Evolutionary conservation across 2,888 invertebrate species (phyloP).

Genomic region (Belgica antarctica): DNA sequence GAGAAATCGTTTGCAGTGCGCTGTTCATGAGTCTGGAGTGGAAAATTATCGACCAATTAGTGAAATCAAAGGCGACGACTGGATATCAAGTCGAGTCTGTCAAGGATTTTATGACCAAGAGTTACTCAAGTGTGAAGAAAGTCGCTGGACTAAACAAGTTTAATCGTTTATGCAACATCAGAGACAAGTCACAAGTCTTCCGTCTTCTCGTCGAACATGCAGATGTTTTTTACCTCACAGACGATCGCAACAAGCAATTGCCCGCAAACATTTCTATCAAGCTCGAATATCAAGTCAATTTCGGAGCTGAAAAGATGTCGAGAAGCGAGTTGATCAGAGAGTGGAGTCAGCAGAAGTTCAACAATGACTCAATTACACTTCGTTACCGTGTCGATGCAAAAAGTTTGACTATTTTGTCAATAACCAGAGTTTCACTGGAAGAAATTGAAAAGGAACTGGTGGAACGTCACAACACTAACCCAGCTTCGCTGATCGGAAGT

Average conservation of each 20-base stretch:
- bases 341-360: constrained; percentile 46
- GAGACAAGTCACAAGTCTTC: not conserved
- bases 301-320: constrained; percentile 47
- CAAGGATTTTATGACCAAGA: not conserved
- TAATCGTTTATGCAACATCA: not conserved
- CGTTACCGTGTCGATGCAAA: constrained; percentile 46
- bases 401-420: constrained; percentile 44
- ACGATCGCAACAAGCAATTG: not conserved
- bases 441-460: constrained; percentile 44
- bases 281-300: constrained; percentile 47
- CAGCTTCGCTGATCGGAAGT: no score
- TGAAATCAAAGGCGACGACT: not conserved
- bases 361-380: constrained; percentile 46
- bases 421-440: constrained; percentile 44
- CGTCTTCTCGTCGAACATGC: not conserved
- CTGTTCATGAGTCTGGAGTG: not conserved
- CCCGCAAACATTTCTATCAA: constrained; percentile 46
- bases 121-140: not conserved
- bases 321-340: constrained; percentile 46
- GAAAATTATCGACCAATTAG: not conserved
- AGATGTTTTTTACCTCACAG: no score
- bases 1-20: not conserved
- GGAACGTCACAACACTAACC: no score
- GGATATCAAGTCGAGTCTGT: not conserved
- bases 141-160: not conserved